phyloP scores from a whole-genome alignment of 2,113 vertebrate genomes.

The Vulpes vulpes region DNA sequence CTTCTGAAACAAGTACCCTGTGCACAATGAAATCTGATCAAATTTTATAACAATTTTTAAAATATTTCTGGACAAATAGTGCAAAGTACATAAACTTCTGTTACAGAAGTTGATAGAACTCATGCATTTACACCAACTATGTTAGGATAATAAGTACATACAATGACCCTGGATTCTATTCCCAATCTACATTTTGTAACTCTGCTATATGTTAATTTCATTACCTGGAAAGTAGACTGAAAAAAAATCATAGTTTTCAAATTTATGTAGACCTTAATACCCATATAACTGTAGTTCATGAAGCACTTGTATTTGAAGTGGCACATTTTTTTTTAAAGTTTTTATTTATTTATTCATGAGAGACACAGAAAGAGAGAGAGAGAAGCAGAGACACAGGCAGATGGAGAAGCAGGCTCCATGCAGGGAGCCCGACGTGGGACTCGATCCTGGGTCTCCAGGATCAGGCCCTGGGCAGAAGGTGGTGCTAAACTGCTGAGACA shows the following conservation, averaged over 20 bases:
- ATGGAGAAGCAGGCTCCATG: too few relatives aligned
- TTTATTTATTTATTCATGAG: too few relatives aligned
- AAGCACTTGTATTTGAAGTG: not conserved
- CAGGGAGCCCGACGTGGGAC: too few relatives aligned
- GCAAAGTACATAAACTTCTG: not conserved
- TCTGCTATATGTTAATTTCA: not conserved
- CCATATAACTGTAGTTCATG: constrained; percentile 33
- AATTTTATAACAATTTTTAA: not conserved
- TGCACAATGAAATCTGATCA: constrained; percentile 6
- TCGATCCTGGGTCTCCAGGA: too few relatives aligned
- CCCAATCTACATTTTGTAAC: not conserved
- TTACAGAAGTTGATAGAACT: not conserved
- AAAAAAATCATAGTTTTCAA: constrained; percentile 21
- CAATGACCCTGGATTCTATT: not conserved
- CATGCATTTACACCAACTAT: not conserved
- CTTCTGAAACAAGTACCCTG: not conserved
- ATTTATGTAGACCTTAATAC: constrained; percentile 29
- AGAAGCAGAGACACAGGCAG: too few relatives aligned
- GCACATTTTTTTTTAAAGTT: not conserved
- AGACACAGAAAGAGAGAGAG: too few relatives aligned
- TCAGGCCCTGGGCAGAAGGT: too few relatives aligned
- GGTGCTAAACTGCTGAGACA: too few relatives aligned
- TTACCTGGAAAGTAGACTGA: not conserved
- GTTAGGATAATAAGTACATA: not conserved
- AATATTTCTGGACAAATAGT: not conserved